Conservation (phyloP, 2,797 vertebrate species). For the Pangasius sanitwongsei region DNA sequence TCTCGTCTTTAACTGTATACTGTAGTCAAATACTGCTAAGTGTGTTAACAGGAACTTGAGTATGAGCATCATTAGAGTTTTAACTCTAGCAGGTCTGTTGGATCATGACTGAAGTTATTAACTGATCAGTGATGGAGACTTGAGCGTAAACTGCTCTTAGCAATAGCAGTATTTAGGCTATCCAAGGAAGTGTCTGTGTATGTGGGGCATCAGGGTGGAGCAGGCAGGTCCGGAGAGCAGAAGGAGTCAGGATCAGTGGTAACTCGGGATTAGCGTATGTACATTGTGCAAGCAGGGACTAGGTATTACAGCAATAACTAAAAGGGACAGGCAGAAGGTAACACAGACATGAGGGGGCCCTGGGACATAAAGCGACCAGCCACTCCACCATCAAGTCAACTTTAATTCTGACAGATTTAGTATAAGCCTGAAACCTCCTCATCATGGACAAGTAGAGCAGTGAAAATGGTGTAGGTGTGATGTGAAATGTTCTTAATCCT, state of each 20-base stretch:
- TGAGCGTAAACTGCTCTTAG: not conserved
- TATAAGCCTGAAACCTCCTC: not conserved
- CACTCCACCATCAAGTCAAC: no score
- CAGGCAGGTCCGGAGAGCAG: no score
- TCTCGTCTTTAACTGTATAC: not conserved
- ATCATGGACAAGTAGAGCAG: not conserved
- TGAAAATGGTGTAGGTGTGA: not conserved
- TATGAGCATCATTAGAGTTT: not conserved
- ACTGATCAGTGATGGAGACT: no score
- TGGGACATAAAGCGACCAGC: no score
- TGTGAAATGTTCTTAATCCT: no score
- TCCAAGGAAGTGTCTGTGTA: not conserved
- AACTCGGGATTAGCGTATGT: no score
- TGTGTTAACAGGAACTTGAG: not conserved
- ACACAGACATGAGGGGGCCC: no score
- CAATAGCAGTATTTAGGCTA: not conserved
- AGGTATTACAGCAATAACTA: no score
- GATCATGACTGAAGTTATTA: not conserved
- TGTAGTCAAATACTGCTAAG: not conserved
- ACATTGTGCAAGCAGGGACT: no score
- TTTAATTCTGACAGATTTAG: not conserved
- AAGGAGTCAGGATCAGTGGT: not conserved
- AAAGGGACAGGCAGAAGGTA: no score
- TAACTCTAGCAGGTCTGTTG: not conserved
- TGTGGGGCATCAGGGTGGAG: not conserved